phyloP scores from a whole-genome alignment of 2,888 invertebrate genomes.

The Drosophila buzzatii region DNA sequence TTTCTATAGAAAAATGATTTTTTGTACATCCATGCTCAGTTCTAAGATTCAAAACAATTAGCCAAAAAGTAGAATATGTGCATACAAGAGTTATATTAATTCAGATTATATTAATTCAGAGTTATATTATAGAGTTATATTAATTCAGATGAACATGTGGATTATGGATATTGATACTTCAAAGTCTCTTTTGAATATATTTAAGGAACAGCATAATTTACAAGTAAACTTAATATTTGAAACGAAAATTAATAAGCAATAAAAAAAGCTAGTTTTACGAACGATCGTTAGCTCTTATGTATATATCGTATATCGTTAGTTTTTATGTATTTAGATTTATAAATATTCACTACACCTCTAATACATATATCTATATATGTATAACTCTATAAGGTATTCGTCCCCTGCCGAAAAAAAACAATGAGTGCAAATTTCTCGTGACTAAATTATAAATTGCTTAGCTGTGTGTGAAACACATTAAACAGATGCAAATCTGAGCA shows the following conservation, averaged over 20 bases:
- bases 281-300: neutral
- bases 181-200: neutral
- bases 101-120: neutral
- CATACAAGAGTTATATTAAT: neutral
- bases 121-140: no score
- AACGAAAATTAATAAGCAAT: neutral
- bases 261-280: neutral
- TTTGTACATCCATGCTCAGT: no score
- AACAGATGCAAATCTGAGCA: neutral
- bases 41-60: neutral
- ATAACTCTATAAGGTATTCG: neutral
- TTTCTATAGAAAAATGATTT: no score
- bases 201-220: neutral
- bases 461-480: neutral
- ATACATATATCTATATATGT: neutral
- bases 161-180: neutral
- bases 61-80: neutral
- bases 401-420: neutral
- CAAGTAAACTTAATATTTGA: neutral
- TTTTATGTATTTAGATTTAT: neutral
- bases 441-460: slow-evolving; percentile 3
- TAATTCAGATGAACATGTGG: neutral
- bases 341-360: neutral
- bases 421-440: slow-evolving; percentile 1
- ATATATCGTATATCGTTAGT: no score